Conservation (phyloP, 2,113 vertebrate genomes). For the Deroptyus accipitrinus region DNA sequence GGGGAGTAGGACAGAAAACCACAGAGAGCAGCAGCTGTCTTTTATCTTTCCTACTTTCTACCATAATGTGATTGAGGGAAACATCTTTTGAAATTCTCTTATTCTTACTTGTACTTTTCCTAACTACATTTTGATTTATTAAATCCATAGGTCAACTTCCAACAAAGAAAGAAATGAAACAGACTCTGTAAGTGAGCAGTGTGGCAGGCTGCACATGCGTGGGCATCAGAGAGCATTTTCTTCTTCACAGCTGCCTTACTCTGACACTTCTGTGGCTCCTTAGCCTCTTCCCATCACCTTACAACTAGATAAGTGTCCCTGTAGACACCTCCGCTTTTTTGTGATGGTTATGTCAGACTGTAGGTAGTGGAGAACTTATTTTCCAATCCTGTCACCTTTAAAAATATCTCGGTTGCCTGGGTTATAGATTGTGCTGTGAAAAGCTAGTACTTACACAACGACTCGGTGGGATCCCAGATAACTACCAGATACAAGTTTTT, state of each 20-base stretch:
- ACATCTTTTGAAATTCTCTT: neutral
- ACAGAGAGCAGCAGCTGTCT: neutral
- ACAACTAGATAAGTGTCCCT: neutral
- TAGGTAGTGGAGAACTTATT: neutral
- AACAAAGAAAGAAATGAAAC: neutral
- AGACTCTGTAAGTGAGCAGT: neutral
- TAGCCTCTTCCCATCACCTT: neutral
- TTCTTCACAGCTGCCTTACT: neutral
- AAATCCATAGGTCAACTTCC: neutral
- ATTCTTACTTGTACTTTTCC: neutral
- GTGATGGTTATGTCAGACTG: neutral
- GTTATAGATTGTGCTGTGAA: neutral
- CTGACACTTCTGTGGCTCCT: neutral
- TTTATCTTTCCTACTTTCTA: neutral
- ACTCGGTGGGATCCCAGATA: neutral
- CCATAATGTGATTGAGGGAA: neutral
- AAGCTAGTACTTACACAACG: neutral
- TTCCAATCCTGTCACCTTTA: neutral
- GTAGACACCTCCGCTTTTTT: neutral
- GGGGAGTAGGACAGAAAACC: neutral
- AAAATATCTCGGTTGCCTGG: neutral
- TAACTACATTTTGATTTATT: neutral
- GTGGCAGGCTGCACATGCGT: neutral
- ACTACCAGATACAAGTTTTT: neutral
- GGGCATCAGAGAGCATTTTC: neutral